Conservation (phyloP, 2,888 invertebrate genomes). For the Idaea biselata region DNA sequence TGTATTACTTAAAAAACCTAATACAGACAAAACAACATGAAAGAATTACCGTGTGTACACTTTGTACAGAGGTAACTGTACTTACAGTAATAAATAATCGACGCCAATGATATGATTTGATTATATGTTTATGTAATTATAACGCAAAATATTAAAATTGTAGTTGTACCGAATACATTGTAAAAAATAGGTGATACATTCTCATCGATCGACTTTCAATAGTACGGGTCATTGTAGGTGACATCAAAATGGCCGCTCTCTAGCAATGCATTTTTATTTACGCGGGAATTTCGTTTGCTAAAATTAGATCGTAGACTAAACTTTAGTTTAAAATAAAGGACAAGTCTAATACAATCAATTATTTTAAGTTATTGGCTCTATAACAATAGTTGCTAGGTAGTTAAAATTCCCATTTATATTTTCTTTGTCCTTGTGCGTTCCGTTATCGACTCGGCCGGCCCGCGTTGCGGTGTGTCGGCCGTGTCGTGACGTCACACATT, state of each 20-base stretch:
- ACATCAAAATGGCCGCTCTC: conserved; percentile 23
- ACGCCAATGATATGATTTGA: too few species aligned
- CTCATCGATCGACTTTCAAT: conserved; percentile 10
- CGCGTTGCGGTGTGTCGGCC: background rate
- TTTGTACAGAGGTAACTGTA: too few species aligned
- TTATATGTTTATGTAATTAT: too few species aligned
- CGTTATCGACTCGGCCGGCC: background rate
- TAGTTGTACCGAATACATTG: too few species aligned
- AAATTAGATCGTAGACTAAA: background rate
- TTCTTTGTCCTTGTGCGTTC: background rate
- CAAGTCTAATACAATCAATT: too few species aligned
- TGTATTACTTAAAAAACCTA: too few species aligned
- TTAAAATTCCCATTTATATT: background rate
- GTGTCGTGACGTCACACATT: background rate
- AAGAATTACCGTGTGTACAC: too few species aligned
- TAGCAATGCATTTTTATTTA: background rate
- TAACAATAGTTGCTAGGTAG: background rate
- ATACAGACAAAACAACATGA: too few species aligned
- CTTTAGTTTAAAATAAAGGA: background rate
- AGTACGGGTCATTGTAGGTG: conserved; percentile 10
- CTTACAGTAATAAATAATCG: too few species aligned
- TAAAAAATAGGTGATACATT: too few species aligned
- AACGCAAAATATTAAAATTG: too few species aligned
- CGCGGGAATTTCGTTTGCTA: background rate
- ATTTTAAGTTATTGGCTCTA: too few species aligned